Conservation (phyloP, 2,797 vertebrate species). For the Notolabrus celidotus region DNA sequence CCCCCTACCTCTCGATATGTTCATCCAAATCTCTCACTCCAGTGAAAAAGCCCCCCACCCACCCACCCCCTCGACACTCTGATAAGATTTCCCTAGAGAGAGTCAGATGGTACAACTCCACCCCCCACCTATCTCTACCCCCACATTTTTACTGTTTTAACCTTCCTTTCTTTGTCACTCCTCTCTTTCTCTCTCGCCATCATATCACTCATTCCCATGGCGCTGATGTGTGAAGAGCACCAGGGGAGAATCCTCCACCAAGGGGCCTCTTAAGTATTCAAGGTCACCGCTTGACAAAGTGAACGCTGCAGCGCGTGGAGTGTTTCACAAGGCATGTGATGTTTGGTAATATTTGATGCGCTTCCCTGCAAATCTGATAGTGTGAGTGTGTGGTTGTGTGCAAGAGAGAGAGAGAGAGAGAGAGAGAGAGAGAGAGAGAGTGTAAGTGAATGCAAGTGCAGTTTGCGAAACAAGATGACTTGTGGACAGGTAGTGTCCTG, state of each 20-base stretch:
- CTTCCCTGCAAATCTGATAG: constrained; percentile 64
- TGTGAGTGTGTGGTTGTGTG: constrained; percentile 24
- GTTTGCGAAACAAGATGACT: constrained; percentile 70
- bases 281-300: constrained; percentile 71
- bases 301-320: constrained; percentile 34
- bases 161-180: constrained; percentile 46
- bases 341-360: constrained; percentile 76
- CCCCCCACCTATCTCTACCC: constrained; percentile 21
- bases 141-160: constrained; percentile 39
- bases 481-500: constrained; percentile 57
- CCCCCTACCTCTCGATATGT: constrained; percentile 32
- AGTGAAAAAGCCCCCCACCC: constrained; percentile 23
- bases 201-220: constrained; percentile 65
- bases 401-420: constrained; percentile 3
- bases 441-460: constrained; percentile 15
- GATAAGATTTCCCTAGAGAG: constrained; percentile 77
- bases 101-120: constrained; percentile 58
- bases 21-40: constrained; percentile 58
- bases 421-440: background rate
- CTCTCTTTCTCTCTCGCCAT: constrained; percentile 45
- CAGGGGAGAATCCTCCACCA: constrained; percentile 39
- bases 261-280: constrained; percentile 73
- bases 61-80: constrained; percentile 8
- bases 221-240: constrained; percentile 72
- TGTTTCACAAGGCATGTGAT: constrained; percentile 73